Evolutionary conservation across 2,888 invertebrate genomes (phyloP), one percentile per base, ranked within the genome.

Genomic region (Apantesis nais): DNA sequence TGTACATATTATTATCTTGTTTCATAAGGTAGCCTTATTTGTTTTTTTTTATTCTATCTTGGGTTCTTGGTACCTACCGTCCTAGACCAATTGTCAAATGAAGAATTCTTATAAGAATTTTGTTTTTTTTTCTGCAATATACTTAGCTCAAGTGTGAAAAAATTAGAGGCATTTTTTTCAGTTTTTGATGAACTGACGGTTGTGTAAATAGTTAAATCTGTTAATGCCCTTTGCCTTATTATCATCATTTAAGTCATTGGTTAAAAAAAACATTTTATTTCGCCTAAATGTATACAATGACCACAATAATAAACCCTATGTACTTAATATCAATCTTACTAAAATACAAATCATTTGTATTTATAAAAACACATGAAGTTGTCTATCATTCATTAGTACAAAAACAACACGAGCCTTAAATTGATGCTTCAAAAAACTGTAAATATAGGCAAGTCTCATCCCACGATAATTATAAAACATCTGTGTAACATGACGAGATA

Each of bases 391-490:
- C 76, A 66, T 75, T 67, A 71, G 58, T 44, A 77, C 74, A 78
- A 79, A 80, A 82, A 81, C 66, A 71, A 64, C 63, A 66, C 60
- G 73, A 85, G 75, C 83, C 85, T 84, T 83, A 83, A 79, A 77
- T 73, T 68, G 72, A 68, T 74, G 68, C 76, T 66, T 41, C 73
- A 81, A 61, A 81, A 84, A 82, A 79, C 74, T 63, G 48, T 74
- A 74, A 82, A 76, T 83, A 77, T 77, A 80, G 80, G 77, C 78
- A 67, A 78, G 74, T 83, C 74, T 76, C 76, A 80, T 82, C 84
- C 78, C 81, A 81, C 78, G 78, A 78, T 77, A 82, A 82, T 84
- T 80, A 79, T 75, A 80, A 81, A 79, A 76, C 73, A 74, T 76
- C 74, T 73, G 74, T 69, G 75, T 81, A 82, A 66, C 74, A 73